Evolutionary conservation across 1,140 invertebrate genomes (phyloP).

Genomic region (Reticulitermes speratus): DNA sequence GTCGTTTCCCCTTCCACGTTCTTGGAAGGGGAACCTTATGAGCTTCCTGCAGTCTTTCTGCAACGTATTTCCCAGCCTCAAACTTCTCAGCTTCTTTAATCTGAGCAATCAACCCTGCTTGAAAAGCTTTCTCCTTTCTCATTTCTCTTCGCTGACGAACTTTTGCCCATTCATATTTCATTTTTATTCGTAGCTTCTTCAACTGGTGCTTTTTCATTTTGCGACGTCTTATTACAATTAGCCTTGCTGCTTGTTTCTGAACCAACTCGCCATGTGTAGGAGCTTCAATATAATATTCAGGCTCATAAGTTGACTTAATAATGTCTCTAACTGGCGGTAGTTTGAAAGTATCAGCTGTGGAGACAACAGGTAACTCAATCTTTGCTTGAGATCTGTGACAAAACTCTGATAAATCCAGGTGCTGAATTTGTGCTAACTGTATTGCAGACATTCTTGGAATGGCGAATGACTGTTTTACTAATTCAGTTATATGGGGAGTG

Average conservation of each 20-base stretch:
- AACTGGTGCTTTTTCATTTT: constrained; percentile 89
- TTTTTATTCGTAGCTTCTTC: constrained; percentile 72
- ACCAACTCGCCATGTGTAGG: constrained; percentile 31
- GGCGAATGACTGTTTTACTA: not conserved
- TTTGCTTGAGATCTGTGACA: not conserved
- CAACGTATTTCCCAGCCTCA: constrained; percentile 69
- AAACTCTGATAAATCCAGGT: not conserved
- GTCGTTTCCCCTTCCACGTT: constrained; percentile 60
- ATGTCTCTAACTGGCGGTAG: not conserved
- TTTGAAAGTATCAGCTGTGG: not conserved
- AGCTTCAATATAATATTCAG: not conserved
- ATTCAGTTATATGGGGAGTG: not conserved
- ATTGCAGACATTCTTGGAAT: not conserved
- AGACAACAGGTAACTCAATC: not conserved
- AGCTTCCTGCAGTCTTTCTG: constrained; percentile 58
- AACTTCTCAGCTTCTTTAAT: constrained; percentile 73
- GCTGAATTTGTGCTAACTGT: not conserved
- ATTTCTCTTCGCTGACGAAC: constrained; percentile 64
- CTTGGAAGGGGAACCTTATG: constrained; percentile 60
- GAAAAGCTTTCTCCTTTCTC: constrained; percentile 74
- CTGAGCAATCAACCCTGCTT: constrained; percentile 64
- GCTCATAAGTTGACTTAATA: not conserved
- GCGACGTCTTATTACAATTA: constrained; percentile 73
- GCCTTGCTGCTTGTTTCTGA: constrained; percentile 66
- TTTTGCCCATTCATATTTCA: constrained; percentile 74